These are phyloP conservation scores for Lophochroa leadbeateri DNA, from an alignment of 2,113 vertebrate genomes.

Conservation along the genomic window DNA sequence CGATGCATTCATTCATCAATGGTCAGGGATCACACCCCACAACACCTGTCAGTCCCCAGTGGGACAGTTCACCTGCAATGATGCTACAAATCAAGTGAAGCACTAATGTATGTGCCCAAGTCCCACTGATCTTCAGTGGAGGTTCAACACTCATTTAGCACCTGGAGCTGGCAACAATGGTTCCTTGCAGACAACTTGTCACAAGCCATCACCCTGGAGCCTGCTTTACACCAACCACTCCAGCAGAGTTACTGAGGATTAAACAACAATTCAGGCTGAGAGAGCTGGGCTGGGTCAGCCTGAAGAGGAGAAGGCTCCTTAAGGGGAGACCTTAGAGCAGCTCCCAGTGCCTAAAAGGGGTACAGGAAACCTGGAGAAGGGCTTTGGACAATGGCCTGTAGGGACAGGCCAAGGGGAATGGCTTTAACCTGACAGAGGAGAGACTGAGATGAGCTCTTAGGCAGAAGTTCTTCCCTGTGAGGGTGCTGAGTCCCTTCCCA, in stretches of 20 bases:
- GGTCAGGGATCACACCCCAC: neutral
- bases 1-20: neutral
- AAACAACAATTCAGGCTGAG: neutral
- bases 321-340: neutral
- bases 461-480: neutral
- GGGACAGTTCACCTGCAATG: neutral
- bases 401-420: neutral
- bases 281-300: neutral
- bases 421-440: neutral
- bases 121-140: neutral
- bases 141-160: neutral
- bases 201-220: neutral
- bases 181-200: neutral
- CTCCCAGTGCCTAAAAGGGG: neutral
- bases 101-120: accelerated
- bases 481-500: neutral
- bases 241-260: neutral
- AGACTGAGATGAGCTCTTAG: neutral
- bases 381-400: neutral
- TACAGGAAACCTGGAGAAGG: neutral
- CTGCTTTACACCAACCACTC: neutral
- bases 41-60: neutral
- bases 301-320: neutral
- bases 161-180: neutral
- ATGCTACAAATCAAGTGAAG: neutral